Evolutionary conservation across 2,888 invertebrate species (phyloP).

Genomic region (Eretmocerus hayati): DNA sequence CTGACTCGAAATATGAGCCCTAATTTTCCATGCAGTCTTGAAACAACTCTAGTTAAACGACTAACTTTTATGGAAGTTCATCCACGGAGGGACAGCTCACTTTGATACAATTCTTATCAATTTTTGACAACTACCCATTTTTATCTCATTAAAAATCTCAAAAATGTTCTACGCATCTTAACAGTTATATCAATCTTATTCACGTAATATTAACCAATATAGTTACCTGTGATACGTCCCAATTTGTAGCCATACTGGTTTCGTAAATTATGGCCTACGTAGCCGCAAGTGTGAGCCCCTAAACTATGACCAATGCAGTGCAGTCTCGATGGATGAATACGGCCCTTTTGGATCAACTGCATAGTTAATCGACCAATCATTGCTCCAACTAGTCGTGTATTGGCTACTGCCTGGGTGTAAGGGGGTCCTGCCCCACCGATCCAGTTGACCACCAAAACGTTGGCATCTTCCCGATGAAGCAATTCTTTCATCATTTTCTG

Average conservation of each 20-base stretch:
- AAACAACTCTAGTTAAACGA: too few species aligned
- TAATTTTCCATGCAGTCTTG: too few species aligned
- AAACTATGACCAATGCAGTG: slow-evolving; percentile 83
- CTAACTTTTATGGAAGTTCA: too few species aligned
- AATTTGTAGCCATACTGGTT: slow-evolving; percentile 54
- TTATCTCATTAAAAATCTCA: too few species aligned
- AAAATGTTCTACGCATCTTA: too few species aligned
- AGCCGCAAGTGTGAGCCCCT: slow-evolving; percentile 78
- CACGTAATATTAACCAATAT: too few species aligned
- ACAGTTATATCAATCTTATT: too few species aligned
- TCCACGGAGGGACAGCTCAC: too few species aligned
- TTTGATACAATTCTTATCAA: too few species aligned
- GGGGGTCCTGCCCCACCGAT: slow-evolving; percentile 78
- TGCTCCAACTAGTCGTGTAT: slow-evolving; percentile 77
- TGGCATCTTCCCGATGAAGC: slow-evolving; percentile 63
- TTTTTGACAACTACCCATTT: too few species aligned
- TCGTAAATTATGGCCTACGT: slow-evolving; percentile 71
- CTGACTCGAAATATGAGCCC: too few species aligned
- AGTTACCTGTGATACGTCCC: slow-evolving; percentile 69
- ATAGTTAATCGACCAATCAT: slow-evolving; percentile 68
- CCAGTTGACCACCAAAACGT: slow-evolving; percentile 81
- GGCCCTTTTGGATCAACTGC: slow-evolving; percentile 45
- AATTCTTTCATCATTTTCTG: slow-evolving; percentile 66
- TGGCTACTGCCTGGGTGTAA: slow-evolving; percentile 87
- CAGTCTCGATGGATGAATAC: slow-evolving; percentile 53